These are phyloP conservation scores for Physeter macrocephalus DNA, from an alignment of 2,113 vertebrate species.

Conservation along the genomic window DNA sequence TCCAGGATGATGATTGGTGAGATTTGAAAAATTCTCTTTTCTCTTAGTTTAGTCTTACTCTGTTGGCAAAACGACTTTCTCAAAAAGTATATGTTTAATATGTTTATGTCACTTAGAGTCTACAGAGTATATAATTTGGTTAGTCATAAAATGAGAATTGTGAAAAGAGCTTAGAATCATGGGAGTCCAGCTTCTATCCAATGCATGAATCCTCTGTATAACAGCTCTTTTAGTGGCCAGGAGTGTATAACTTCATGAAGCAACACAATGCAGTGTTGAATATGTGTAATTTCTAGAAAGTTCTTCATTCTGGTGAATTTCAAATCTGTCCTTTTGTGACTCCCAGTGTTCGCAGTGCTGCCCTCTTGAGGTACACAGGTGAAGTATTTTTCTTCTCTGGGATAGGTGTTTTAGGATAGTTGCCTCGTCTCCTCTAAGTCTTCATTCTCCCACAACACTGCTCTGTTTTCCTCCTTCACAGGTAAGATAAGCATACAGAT, in stretches of 20 bases:
- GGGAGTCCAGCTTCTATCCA: not conserved
- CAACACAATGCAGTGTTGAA: not conserved
- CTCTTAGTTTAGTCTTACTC: not conserved
- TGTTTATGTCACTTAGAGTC: conserved; percentile 8
- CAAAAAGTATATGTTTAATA: not conserved
- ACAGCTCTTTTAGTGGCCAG: not conserved
- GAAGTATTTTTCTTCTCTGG: not conserved
- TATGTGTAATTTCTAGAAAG: not conserved
- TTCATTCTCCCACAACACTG: not conserved
- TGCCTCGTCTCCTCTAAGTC: not conserved
- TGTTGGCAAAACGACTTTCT: conserved; percentile 4
- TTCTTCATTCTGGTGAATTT: not conserved
- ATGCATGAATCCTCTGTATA: not conserved
- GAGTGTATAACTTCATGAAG: not conserved
- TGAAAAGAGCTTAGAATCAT: not conserved
- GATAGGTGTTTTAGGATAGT: not conserved
- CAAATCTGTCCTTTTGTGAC: not conserved
- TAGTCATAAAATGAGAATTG: conserved; percentile 19
- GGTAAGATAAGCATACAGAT: not conserved
- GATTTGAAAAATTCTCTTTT: conserved; percentile 27
- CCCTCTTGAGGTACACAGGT: not conserved
- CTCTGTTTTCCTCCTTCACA: not conserved
- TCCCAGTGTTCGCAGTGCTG: not conserved
- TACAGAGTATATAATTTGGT: not conserved
- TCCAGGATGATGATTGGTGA: conserved; percentile 23